A percentile compares a stretch with the other conserved stretches of the same genome.
Evolutionary conservation across 2,113 vertebrate species (phyloP).

Genomic region (Mastomys natalensis): DNA sequence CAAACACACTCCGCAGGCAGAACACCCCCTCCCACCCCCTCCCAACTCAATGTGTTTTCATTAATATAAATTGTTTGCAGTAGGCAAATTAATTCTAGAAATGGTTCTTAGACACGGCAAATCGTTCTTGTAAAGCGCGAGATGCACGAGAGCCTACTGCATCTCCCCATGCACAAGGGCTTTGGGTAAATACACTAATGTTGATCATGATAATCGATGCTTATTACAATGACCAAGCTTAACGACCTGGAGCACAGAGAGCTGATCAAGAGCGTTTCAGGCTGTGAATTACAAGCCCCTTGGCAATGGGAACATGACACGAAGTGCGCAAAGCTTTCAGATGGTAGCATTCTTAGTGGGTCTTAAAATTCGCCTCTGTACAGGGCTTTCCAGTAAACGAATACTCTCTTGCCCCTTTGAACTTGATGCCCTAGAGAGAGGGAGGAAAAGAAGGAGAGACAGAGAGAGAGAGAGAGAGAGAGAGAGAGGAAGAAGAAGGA

Average conservation of each 20-base stretch:
- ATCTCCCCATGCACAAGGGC: slow-evolving; percentile 41
- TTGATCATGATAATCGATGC: slow-evolving; percentile 55
- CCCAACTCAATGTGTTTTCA: slow-evolving; percentile 84
- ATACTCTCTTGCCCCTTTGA: not conserved
- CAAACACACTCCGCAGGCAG: slow-evolving; percentile 77
- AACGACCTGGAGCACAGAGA: not conserved
- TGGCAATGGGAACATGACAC: not conserved
- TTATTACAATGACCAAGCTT: slow-evolving; percentile 59
- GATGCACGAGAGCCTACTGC: slow-evolving; percentile 57
- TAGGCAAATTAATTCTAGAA: slow-evolving; percentile 87
- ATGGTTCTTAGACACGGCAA: slow-evolving; percentile 84
- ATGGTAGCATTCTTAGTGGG: not conserved
- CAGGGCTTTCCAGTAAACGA: not conserved
- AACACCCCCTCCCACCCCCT: slow-evolving; percentile 70
- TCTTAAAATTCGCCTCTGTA: not conserved
- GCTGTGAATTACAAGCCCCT: not conserved
- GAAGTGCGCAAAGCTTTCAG: not conserved
- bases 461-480: too few species aligned
- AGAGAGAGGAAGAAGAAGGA: too few species aligned
- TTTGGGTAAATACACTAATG: slow-evolving; percentile 72
- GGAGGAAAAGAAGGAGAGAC: too few species aligned
- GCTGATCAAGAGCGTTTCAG: not conserved
- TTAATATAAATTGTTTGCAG: slow-evolving; percentile 88
- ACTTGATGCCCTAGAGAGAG: too few species aligned
- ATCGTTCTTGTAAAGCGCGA: slow-evolving; percentile 75